Evolutionary conservation across 64 coral and sea anemone species (phyloP).

Genomic region (Stichodactyla helianthus): DNA sequence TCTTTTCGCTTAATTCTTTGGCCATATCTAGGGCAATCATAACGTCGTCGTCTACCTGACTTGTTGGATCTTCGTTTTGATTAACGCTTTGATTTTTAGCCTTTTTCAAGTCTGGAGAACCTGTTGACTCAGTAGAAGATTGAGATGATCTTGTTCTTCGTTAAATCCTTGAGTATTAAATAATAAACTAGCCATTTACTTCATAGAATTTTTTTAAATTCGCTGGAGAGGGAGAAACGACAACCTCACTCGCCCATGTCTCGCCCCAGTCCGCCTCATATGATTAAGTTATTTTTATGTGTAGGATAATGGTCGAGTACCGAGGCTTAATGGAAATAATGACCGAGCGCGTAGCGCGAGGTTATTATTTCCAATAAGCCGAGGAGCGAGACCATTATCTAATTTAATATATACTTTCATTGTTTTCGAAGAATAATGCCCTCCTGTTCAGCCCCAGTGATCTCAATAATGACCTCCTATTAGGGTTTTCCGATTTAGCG

Average conservation of each 20-base stretch:
- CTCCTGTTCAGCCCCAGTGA: no score
- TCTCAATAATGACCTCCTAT: no score
- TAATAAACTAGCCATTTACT: not conserved
- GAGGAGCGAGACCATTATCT: no score
- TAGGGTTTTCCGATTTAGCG: no score
- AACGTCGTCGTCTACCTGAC: not conserved
- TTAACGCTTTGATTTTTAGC: not conserved
- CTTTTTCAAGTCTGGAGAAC: not conserved
- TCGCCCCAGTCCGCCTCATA: constrained; percentile 2
- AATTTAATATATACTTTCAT: no score
- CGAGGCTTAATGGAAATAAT: no score
- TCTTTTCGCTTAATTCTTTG: not conserved
- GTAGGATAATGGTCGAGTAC: no score
- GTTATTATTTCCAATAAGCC: no score
- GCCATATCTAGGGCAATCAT: constrained; percentile 4
- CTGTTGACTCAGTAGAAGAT: not conserved
- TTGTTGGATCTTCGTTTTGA: not conserved
- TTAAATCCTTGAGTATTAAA: not conserved
- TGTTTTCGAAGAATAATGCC: no score
- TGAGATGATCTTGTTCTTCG: not conserved
- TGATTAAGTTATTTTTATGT: no score
- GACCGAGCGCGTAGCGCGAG: no score
- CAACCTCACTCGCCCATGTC: not conserved
- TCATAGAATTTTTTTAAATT: not conserved
- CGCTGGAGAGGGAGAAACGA: not conserved